Conservation (phyloP, 2,113 vertebrate genomes). For the Thamnophis sirtalis region DNA sequence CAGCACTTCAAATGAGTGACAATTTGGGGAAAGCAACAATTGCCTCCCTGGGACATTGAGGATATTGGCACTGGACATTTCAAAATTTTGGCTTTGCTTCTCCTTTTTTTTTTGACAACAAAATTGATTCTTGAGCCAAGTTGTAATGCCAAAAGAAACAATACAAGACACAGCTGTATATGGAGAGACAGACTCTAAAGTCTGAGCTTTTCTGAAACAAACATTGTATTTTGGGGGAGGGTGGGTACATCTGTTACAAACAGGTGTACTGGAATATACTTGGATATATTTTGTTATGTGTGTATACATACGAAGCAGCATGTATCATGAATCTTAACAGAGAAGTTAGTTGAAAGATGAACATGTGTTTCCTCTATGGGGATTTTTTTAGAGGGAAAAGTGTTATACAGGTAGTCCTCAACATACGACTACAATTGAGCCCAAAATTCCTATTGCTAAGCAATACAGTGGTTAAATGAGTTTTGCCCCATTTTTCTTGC, state of each 20-base stretch:
- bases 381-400: neutral
- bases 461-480: neutral
- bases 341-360: neutral
- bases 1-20: neutral
- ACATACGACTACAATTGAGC: neutral
- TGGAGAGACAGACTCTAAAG: neutral
- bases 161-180: neutral
- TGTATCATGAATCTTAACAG: neutral
- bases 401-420: neutral
- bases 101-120: neutral
- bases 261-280: neutral
- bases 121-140: neutral
- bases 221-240: neutral
- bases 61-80: neutral
- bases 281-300: neutral
- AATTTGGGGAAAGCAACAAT: constrained; percentile 14
- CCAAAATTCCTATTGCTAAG: neutral
- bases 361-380: neutral
- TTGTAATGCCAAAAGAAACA: neutral
- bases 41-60: neutral
- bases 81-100: neutral
- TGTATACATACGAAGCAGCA: neutral
- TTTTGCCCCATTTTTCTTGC: neutral
- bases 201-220: neutral
- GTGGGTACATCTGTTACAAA: neutral